A percentile compares a stretch with the other conserved stretches of the same genome.
phyloP scores from a whole-genome alignment of 2,797 vertebrate genomes.

The Malacoctenus gilli region DNA sequence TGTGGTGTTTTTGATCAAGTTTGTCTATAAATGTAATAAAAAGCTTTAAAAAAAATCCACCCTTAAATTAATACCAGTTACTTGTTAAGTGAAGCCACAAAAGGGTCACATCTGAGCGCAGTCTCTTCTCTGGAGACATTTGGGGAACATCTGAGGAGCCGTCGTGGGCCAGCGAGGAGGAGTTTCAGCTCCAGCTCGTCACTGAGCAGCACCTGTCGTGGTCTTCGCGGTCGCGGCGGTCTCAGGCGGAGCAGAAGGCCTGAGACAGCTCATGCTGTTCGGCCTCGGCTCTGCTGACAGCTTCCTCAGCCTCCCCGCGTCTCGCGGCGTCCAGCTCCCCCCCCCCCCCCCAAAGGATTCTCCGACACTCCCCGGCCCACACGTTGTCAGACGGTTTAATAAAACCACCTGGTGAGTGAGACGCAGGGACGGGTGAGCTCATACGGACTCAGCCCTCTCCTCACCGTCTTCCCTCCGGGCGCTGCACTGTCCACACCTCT shows the following conservation, averaged over 20 bases:
- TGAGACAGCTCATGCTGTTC: slow-evolving; percentile 5
- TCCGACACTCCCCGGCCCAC: no score
- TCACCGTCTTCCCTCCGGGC: slow-evolving; percentile 52
- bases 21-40: neutral
- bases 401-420: slow-evolving; percentile 47
- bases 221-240: neutral
- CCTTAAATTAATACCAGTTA: no score
- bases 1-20: neutral
- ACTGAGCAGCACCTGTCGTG: neutral
- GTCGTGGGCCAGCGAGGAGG: no score
- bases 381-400: slow-evolving; percentile 50
- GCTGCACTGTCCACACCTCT: slow-evolving; percentile 58
- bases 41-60: no score
- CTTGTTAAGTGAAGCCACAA: no score
- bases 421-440: slow-evolving; percentile 36
- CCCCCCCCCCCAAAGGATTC: slow-evolving; percentile 30
- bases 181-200: no score
- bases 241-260: no score
- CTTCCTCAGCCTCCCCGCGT: slow-evolving; percentile 17
- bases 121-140: neutral
- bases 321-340: no score
- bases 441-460: slow-evolving; percentile 40
- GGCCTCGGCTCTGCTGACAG: slow-evolving; percentile 14
- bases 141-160: neutral
- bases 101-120: neutral